Evolutionary conservation across 2,113 vertebrate genomes (phyloP), one percentile per base, ranked within the genome.

Genomic region (Sylvilagus bachmani): DNA sequence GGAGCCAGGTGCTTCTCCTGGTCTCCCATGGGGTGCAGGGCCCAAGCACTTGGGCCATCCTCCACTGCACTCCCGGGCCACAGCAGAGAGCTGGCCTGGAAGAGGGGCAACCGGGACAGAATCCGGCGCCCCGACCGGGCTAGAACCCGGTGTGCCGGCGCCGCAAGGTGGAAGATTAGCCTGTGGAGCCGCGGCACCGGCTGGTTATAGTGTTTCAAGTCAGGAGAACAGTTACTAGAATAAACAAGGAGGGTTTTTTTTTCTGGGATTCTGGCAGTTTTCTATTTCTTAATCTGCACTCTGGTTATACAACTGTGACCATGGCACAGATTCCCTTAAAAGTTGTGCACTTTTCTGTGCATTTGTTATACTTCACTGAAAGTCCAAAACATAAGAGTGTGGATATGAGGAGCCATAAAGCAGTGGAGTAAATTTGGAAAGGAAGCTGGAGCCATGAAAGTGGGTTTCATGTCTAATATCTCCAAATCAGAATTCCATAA

Each of bases 231-330:
- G 27, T 53, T n/a, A 4, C 67, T 33, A 5, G 36, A 69, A 81
- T 58, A 10, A 91, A 64, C 31, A 53, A 69, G 25, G 2, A 13
- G 0, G 29, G 5, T 38, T 38, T 38, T 38, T 38, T 12, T 1
- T 44, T 61, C 13, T 61, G 25, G 13, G 51, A 75, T 73, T 5
- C 51, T 69, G 21, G 5, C 1, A 24, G 14, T n/a, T 55, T 94
- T 62, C 33, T 75, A 21, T 75, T 89, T 89, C 14, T 89, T 94
- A 64, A 77, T 64, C 33, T 73, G 24, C 83, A 49, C 71, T 69
- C 53, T 82, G 44, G 29, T 49, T 95, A 64, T 19, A 71, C 10
- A 74, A 67, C 29, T 67, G 1, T 55, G 67, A 75, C 77, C 3
- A 51, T 14, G 80, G 81, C 33, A 73, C 64, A 79, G 44, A 85